These are phyloP conservation scores for Phoenicopterus ruber DNA, from an alignment of 2,113 vertebrate species.

Conservation along the genomic window DNA sequence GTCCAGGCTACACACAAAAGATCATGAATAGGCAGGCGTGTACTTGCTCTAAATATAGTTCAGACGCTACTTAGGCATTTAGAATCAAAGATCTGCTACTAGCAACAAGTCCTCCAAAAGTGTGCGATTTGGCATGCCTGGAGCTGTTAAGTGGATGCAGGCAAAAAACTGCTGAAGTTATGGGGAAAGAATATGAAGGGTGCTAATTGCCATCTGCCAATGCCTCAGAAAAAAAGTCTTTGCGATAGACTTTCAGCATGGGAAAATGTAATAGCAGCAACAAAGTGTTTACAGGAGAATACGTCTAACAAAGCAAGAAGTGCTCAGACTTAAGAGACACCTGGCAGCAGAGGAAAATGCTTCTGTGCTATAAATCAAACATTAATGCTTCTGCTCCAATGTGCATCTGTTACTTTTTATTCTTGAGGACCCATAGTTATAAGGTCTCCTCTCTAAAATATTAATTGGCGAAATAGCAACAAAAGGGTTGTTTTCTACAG, in stretches of 20 bases:
- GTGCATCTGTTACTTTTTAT: conserved; percentile 14
- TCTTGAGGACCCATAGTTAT: not conserved
- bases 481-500: not conserved
- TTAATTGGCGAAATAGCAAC: not conserved
- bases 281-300: conserved; percentile 53
- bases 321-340: conserved; percentile 26
- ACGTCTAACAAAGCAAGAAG: conserved; percentile 45
- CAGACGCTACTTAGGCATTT: conserved; percentile 56
- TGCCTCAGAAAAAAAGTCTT: conserved; percentile 41
- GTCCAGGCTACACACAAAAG: conserved; percentile 55
- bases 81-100: conserved; percentile 65
- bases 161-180: conserved; percentile 67
- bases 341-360: conserved; percentile 36
- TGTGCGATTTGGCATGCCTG: conserved; percentile 68
- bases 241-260: conserved; percentile 64
- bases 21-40: conserved; percentile 66
- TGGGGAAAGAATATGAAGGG: conserved; percentile 57
- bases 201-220: conserved; percentile 72
- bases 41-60: conserved; percentile 72
- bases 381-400: conserved; percentile 4
- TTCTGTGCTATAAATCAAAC: conserved; percentile 25
- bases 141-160: conserved; percentile 70
- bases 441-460: not conserved
- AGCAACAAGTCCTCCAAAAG: conserved; percentile 72
- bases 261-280: conserved; percentile 51